Evolutionary conservation across 2,113 vertebrate genomes (phyloP).

Genomic region (Upupa epops): DNA sequence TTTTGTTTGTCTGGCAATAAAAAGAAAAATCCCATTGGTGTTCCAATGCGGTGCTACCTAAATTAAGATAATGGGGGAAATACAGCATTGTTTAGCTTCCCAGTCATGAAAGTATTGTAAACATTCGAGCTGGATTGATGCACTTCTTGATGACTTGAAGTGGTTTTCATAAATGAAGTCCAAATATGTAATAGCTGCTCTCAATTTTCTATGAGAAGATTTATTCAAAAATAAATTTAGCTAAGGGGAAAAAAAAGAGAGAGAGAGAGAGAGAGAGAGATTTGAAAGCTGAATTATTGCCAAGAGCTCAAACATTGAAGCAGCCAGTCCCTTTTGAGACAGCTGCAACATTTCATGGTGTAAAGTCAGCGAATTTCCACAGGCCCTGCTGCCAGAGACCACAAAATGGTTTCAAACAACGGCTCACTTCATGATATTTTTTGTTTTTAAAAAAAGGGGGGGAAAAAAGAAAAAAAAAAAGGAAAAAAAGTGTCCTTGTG

Average conservation of each 20-base stretch:
- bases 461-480: not conserved
- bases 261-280: constrained; percentile 76
- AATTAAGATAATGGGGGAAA: constrained; percentile 73
- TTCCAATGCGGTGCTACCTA: constrained; percentile 66
- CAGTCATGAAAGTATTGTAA: constrained; percentile 67
- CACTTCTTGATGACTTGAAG: constrained; percentile 66
- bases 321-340: constrained; percentile 81
- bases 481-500: constrained; percentile 71
- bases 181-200: constrained; percentile 78
- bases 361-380: constrained; percentile 91
- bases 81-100: constrained; percentile 61
- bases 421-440: constrained; percentile 85
- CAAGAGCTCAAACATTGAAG: constrained; percentile 78
- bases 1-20: not conserved
- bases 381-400: constrained; percentile 86
- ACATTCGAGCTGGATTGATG: constrained; percentile 42
- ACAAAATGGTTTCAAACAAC: constrained; percentile 91
- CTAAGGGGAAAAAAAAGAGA: constrained; percentile 76
- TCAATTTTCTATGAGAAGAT: constrained; percentile 80
- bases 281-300: constrained; percentile 79
- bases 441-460: constrained; percentile 43
- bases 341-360: constrained; percentile 90
- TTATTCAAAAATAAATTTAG: constrained; percentile 81
- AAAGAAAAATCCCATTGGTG: not conserved
- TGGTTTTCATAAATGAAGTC: constrained; percentile 71